Percentiles rank a stretch among this genome's conserved stretches.
Conservation (phyloP, 2,113 vertebrate genomes). For the Todiramphus chloris region DNA sequence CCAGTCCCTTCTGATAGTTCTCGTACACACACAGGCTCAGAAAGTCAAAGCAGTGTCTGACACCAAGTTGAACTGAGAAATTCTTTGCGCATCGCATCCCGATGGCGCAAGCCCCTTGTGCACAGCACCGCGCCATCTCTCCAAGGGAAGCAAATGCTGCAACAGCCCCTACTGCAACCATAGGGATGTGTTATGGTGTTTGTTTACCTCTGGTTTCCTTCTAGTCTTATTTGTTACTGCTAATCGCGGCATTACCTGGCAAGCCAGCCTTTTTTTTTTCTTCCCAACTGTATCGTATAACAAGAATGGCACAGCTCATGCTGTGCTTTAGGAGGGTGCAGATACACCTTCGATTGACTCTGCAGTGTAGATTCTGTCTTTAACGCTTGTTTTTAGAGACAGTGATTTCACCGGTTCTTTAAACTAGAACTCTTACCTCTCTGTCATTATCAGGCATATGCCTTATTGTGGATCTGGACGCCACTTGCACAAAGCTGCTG, state of each 20-base stretch:
- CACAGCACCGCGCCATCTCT: neutral
- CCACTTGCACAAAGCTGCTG: neutral
- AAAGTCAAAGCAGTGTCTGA: neutral
- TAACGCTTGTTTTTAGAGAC: neutral
- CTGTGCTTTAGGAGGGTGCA: neutral
- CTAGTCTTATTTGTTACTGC: neutral
- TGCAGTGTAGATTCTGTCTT: neutral
- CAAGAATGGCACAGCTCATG: neutral
- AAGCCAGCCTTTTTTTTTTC: neutral
- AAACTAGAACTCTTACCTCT: neutral
- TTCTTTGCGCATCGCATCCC: neutral
- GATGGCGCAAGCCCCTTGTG: accelerated
- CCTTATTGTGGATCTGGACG: neutral
- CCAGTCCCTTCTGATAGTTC: neutral
- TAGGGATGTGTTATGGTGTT: neutral
- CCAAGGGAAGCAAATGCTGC: neutral
- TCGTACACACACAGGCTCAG: neutral
- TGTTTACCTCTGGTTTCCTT: neutral
- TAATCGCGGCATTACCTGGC: neutral
- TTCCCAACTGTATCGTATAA: neutral
- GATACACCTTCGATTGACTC: neutral
- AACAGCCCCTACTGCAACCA: neutral
- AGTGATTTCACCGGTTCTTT: neutral
- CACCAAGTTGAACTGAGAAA: neutral
- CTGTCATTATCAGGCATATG: neutral